Base-by-base conservation (phyloP, 2,797 vertebrate genomes). In the Trichosurus vulpecula region DNA sequence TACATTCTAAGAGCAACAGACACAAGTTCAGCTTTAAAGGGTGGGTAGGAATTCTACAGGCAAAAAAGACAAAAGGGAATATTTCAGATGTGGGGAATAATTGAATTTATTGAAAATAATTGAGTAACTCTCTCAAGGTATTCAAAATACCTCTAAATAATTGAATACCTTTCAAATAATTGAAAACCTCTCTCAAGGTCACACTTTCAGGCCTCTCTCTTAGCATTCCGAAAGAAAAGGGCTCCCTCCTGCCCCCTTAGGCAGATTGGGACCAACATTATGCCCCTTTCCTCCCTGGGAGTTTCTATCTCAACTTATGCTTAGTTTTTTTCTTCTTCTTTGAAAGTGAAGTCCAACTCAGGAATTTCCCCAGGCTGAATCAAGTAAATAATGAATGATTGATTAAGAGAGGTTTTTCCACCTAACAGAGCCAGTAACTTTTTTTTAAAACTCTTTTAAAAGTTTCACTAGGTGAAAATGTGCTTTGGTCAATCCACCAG, bases 301-400 rank as follows among this genome's bases (percentile, higher is more conserved):
- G 52, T 90, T 53, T 90, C 89, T 4, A 14, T 13, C 89, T 52
- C 47, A 53, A 35, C 12, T 52, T 90, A 90, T n/a, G n/a, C n/a
- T n/a, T n/a, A n/a, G n/a, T 52, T 52, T 52, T 74, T 19, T 16
- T 52, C 52, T 52, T 52, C n/a, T n/a, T n/a, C 4, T 58, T 41
- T 52, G 66, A 81, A 81, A 81, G 31, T 53, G 52, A 90, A 53
- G 52, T 53, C 89, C 89, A 90, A 90, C 52, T 29, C 47, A 53
- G 89, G 47, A 53, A 52, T 90, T 52, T 53, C 52, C 52, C 47
- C 52, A 53, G 47, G 27, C 51, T 52, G 51, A 53, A 52, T 53
- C 52, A 53, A 90, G 47, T 90, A 52, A 90, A 90, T 53, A 90
- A 90, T 90, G 89, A 90, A 89, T 90, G 89, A 90, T 90, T 90